Evolutionary conservation across 2,113 vertebrate species (phyloP).

Genomic region (Thymallus thymallus): DNA sequence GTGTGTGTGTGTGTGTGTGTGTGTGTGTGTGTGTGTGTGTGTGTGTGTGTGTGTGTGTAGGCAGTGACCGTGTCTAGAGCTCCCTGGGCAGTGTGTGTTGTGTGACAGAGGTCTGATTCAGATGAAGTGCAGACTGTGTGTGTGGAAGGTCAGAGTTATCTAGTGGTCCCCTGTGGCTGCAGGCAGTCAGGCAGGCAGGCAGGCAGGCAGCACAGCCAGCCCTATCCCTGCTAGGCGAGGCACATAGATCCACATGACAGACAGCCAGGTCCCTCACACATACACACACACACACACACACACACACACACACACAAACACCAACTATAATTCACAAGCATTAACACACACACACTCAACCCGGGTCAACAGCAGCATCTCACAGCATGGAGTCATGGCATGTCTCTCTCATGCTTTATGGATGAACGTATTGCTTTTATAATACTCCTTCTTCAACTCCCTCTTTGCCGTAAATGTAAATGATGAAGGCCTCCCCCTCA

Average conservation of each 20-base stretch:
- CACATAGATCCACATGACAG: too few species aligned
- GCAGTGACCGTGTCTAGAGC: constrained; percentile 27
- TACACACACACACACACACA: too few species aligned
- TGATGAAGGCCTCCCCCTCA: constrained; percentile 50
- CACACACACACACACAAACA: constrained; percentile 17
- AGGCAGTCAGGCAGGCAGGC: background rate
- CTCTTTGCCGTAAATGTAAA: constrained; percentile 32
- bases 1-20: too few species aligned
- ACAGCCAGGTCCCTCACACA: too few species aligned
- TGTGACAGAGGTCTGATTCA: constrained; percentile 60
- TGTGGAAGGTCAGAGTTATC: constrained; percentile 52
- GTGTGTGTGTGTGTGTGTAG: background rate
- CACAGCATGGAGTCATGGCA: constrained; percentile 27
- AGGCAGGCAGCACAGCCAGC: background rate
- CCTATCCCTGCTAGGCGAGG: constrained; percentile 4
- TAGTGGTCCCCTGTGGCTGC: constrained; percentile 54
- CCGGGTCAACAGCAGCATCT: background rate
- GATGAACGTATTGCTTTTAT: constrained; percentile 55
- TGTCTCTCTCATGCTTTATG: constrained; percentile 59
- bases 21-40: constrained; percentile 13
- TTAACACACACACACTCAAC: constrained; percentile 7
- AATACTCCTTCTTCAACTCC: constrained; percentile 4
- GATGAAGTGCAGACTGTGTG: constrained; percentile 50
- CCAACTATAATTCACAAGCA: background rate
- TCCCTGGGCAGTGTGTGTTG: constrained; percentile 32